A percentile compares a stretch with the other conserved stretches of the same genome.
Evolutionary conservation across 2,888 invertebrate species (phyloP).

Genomic region (Limnephilus marmoratus): DNA sequence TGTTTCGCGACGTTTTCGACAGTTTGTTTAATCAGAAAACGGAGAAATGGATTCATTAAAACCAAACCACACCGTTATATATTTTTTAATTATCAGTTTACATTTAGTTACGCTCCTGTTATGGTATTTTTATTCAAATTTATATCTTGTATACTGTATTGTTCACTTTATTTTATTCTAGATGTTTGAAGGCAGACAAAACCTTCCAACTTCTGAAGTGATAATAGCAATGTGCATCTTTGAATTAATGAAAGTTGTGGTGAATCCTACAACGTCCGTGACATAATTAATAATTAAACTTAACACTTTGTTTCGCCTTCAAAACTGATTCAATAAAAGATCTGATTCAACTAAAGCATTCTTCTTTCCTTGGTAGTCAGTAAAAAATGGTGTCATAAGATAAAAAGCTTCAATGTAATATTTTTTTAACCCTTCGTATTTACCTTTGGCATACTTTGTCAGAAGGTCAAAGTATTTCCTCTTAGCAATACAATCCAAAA

Average conservation of each 20-base stretch:
- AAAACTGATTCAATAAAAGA: neutral
- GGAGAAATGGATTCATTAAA: neutral
- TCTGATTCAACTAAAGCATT: neutral
- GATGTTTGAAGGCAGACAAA: neutral
- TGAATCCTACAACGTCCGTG: neutral
- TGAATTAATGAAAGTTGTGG: neutral
- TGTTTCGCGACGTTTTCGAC: neutral
- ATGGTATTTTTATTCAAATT: neutral
- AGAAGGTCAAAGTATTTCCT: too few species aligned
- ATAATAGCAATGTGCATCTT: neutral
- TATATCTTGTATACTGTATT: too few species aligned
- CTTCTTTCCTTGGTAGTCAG: neutral
- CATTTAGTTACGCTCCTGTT: neutral
- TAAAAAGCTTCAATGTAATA: neutral
- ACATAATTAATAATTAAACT: neutral
- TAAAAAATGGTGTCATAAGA: neutral
- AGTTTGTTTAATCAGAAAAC: neutral
- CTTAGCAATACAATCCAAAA: too few species aligned
- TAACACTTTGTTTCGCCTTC: neutral
- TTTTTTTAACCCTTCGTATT: too few species aligned
- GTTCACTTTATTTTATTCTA: neutral
- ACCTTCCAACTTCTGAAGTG: neutral
- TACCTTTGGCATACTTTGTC: too few species aligned
- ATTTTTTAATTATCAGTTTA: neutral
- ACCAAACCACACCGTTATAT: neutral